Base-by-base conservation (phyloP, 2,888 invertebrate species). In the Lasioglossum zephyrum region DNA sequence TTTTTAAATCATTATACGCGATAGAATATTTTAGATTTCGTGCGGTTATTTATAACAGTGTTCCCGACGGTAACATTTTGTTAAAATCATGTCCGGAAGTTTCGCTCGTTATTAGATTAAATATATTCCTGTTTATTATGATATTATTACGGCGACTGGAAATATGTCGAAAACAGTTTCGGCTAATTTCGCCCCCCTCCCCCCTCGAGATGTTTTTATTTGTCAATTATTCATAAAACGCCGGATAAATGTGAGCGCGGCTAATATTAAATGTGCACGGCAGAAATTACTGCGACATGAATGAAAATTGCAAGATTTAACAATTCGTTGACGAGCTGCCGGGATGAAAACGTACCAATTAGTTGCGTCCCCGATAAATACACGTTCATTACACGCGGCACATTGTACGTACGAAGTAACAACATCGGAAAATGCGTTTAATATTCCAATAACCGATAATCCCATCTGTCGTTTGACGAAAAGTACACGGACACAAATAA, bases 281-380 rank as follows among this genome's bases (percentile, higher is more conserved):
- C 39, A 49, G n/a, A 47, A 66, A 49, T 69, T 39, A 77, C 44
- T 22, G 36, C n/a, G 36, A 69, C n/a, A 49, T 36, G 44, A 49
- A 31, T 77, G 77, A 63, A 77, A 77, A 77, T 66, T 47, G 22
- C 47, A 69, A 69, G 26, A 69, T 69, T 77, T 66, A 66, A 66
- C 44, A 66, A 77, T 66, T 66, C 22, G 47, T 31, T 47, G 41
- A 66, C 66, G 66, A 66, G 36, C 36, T 9, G 31, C 66, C 31
- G 47, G 11, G n/a, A 66, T 31, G 66, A 16, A 77, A 77, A 69
- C 49, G 77, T 47, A 77, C n/a, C 77, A 31, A 47, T 76, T 76
- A 66, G 63, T 60, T 44, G 44, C 22, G 11, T 44, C 5, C 18
- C 6, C 57, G 41, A 41, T 44, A 60, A 53, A 60, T 60, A 60